A percentile compares a stretch with the other conserved stretches of the same genome.
These are phyloP conservation scores for Tricholauxania praeusta DNA, from an alignment of 2,888 invertebrate genomes.

Conservation along the genomic window DNA sequence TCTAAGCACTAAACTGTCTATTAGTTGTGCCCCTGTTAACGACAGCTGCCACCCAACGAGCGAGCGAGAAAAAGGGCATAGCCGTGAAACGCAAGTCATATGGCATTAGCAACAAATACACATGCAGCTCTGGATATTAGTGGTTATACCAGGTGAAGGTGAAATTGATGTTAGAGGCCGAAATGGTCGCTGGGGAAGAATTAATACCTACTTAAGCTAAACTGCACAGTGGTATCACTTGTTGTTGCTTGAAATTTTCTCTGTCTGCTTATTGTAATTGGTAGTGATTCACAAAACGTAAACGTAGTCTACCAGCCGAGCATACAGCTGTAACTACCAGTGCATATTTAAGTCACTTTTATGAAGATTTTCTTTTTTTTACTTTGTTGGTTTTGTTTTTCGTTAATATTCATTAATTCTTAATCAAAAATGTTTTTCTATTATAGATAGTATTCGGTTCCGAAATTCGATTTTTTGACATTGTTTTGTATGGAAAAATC, in stretches of 20 bases:
- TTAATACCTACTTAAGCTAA: slow-evolving; percentile 64
- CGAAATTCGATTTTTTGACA: too few species aligned
- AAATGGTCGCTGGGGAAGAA: slow-evolving; percentile 54
- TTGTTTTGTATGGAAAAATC: too few species aligned
- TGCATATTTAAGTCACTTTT: slow-evolving; percentile 9
- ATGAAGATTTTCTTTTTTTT: slow-evolving; percentile 6
- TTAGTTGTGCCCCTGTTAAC: too few species aligned
- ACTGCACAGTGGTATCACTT: slow-evolving; percentile 48
- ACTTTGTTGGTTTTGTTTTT: not conserved
- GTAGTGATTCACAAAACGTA: slow-evolving; percentile 13
- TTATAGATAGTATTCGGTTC: too few species aligned
- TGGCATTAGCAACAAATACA: too few species aligned
- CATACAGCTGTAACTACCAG: too few species aligned
- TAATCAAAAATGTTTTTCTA: not conserved
- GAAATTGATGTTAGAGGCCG: not conserved
- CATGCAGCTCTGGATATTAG: too few species aligned
- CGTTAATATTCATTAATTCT: not conserved
- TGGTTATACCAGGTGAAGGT: not conserved
- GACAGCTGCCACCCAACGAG: too few species aligned
- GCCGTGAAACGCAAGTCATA: too few species aligned
- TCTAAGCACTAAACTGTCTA: too few species aligned
- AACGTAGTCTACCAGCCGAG: too few species aligned
- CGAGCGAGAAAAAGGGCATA: too few species aligned
- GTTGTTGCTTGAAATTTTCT: slow-evolving; percentile 13
- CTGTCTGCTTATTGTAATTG: slow-evolving; percentile 14